Base-by-base conservation (phyloP, 2,113 vertebrate species). In the Equus przewalskii region DNA sequence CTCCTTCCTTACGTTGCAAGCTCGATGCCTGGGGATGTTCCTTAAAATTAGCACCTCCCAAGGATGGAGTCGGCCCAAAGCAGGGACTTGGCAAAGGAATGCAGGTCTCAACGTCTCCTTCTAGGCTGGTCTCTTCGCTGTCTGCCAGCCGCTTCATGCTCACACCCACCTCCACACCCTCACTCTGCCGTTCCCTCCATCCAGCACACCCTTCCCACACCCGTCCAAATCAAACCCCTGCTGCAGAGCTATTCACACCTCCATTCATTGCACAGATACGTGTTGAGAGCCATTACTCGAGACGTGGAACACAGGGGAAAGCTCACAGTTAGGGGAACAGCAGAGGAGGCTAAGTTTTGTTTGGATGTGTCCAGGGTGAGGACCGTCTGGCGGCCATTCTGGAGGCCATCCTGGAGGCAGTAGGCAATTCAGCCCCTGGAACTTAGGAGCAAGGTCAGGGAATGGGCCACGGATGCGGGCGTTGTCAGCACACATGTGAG, bases 31-130 rank as follows among this genome's bases (percentile, higher is more conserved):
- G 44, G 44, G 56, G 56, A 30, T 33, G 18, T 75, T 95, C n/a
- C 87, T 95, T 44, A 90, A 94, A 62, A 86, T 60, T 49, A 60
- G 76, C 75, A 84, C 15, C 69, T 95, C 67, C 28, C 19, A 70
- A 65, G 65, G 60, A 36, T 51, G 11, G 18, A 80, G 60, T n/a
- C 65, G 62, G 44, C 51, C 69, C 8, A 84, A 76, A 91, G 28
- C n/a, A 26, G 69, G 28, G 62, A 62, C 46, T 80, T 87, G 79
- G 91, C 80, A 46, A 41, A 72, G 54, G 9, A 41, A 56, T 36
- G 8, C 1, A 24, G 73, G 80, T 30, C 41, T 70, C 81, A 56
- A 3, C 62, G 92, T 64, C 54, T 21, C 62, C 67, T 62, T 92
- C 36, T 30, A 11, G 65, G 72, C 46, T 56, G 78, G 36, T 81